phyloP scores from a whole-genome alignment of 2,888 invertebrate species.

The Andrena hattorfiana region DNA sequence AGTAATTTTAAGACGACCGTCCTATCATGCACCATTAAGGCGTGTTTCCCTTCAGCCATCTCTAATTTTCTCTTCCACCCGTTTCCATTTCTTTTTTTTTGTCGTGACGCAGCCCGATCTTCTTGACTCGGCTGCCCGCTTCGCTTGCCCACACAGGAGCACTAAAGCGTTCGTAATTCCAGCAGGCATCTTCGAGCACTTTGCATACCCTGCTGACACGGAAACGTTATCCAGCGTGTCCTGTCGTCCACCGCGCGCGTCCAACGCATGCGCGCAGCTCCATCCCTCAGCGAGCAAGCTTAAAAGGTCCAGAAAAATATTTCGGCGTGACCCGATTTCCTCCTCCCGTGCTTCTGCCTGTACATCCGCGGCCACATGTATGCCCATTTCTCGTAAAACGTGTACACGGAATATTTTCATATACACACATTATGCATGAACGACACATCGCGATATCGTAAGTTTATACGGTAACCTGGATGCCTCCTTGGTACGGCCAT shows the following conservation, averaged over 20 bases:
- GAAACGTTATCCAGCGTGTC: slow-evolving; percentile 60
- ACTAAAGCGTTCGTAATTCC: slow-evolving; percentile 64
- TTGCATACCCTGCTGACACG: slow-evolving; percentile 64
- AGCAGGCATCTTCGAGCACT: slow-evolving; percentile 63
- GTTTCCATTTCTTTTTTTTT: background rate
- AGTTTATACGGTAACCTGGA: slow-evolving; percentile 70
- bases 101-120: background rate
- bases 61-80: slow-evolving; percentile 4
- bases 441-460: slow-evolving; percentile 66
- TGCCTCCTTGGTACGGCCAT: slow-evolving; percentile 60
- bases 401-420: slow-evolving; percentile 46
- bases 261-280: slow-evolving; percentile 10
- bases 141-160: slow-evolving; percentile 33
- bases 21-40: slow-evolving; percentile 13
- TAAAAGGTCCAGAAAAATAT: slow-evolving; percentile 64
- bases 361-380: slow-evolving; percentile 32
- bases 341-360: slow-evolving; percentile 45
- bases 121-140: slow-evolving; percentile 39
- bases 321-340: slow-evolving; percentile 65
- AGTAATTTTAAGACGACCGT: slow-evolving; percentile 8
- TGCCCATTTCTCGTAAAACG: slow-evolving; percentile 16
- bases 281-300: slow-evolving; percentile 3
- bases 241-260: slow-evolving; percentile 17
- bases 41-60: background rate
- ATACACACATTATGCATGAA: slow-evolving; percentile 28